These are phyloP conservation scores for Acleris laterana DNA, from an alignment of 2,888 invertebrate species.

Conservation along the genomic window DNA sequence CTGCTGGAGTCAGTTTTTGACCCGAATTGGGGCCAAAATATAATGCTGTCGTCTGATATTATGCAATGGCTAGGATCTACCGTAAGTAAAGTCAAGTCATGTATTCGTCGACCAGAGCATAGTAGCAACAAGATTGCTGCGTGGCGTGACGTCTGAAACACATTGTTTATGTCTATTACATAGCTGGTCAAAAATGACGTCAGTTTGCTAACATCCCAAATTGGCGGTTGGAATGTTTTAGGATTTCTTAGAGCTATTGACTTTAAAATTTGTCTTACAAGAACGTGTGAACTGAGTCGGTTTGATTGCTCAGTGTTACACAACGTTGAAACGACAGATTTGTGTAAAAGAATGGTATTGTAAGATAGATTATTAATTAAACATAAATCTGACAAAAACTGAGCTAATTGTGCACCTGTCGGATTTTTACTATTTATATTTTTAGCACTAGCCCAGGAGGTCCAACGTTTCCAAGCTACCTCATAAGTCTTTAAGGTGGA, in stretches of 20 bases:
- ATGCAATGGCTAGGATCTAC: constrained; percentile 14
- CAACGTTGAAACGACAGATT: constrained; percentile 40
- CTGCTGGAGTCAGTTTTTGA: too few species aligned
- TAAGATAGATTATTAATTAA: constrained; percentile 27
- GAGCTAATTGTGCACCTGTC: constrained; percentile 27
- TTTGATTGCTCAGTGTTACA: constrained; percentile 26
- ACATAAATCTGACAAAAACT: constrained; percentile 39
- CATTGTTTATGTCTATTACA: constrained; percentile 15
- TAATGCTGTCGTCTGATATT: constrained; percentile 19
- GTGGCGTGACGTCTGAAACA: constrained; percentile 20
- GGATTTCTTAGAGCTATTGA: constrained; percentile 30
- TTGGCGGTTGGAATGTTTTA: constrained; percentile 28
- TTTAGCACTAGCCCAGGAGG: constrained; percentile 25
- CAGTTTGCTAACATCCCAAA: constrained; percentile 41
- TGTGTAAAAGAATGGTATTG: constrained; percentile 39
- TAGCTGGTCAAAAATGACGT: not conserved
- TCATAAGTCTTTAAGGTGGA: constrained; percentile 38
- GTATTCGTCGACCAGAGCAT: constrained; percentile 38
- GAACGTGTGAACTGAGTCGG: constrained; percentile 38
- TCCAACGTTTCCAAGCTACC: constrained; percentile 37
- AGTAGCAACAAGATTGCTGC: constrained; percentile 24
- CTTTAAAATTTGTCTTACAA: constrained; percentile 42
- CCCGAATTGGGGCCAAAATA: constrained; percentile 38
- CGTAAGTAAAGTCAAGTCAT: constrained; percentile 37
- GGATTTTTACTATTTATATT: constrained; percentile 21